Conservation (phyloP, 2,113 vertebrate genomes). For the Atlantisia rogersi region DNA sequence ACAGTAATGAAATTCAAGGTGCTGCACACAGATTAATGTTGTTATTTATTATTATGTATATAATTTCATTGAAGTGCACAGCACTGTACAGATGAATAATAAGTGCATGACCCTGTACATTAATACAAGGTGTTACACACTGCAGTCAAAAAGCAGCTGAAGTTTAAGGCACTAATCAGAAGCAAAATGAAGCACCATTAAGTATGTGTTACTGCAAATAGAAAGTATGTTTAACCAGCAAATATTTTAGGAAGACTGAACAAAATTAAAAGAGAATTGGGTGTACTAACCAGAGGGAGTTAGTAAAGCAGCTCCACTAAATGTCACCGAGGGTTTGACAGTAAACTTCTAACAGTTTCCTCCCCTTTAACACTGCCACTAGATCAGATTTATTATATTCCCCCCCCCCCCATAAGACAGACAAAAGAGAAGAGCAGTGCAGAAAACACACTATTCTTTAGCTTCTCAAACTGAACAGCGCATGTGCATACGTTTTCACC, state of each 20-base stretch:
- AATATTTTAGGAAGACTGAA: background rate
- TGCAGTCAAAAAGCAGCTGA: conserved; percentile 35
- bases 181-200: conserved; percentile 7
- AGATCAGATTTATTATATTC: background rate
- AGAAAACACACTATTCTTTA: background rate
- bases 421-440: background rate
- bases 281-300: background rate
- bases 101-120: conserved; percentile 58
- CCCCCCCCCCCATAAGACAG: background rate
- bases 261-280: background rate
- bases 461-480: background rate
- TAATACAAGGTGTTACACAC: conserved; percentile 20
- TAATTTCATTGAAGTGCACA: conserved; percentile 45
- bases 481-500: background rate
- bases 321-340: background rate
- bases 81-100: conserved; percentile 46
- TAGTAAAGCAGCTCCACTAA: background rate
- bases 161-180: conserved; percentile 40
- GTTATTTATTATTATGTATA: conserved; percentile 63
- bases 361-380: background rate
- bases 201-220: background rate
- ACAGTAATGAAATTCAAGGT: conserved; percentile 59
- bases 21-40: conserved; percentile 39
- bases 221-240: background rate
- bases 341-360: background rate